Evolutionary conservation across 1,140 invertebrate species (phyloP).

Genomic region (Anagrus nilaparvatae): DNA sequence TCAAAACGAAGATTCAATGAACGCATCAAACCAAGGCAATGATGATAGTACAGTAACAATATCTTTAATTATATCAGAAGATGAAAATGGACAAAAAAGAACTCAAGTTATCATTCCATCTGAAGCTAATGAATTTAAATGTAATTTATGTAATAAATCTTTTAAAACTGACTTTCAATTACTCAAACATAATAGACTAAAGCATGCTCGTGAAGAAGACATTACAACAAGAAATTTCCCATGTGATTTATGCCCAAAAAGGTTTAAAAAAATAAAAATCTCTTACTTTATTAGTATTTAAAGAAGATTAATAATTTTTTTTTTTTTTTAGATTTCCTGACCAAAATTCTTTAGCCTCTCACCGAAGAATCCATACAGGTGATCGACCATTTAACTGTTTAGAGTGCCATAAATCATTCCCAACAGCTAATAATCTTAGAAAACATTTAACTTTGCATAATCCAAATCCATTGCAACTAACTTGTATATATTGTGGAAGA

Average conservation of each 20-base stretch:
- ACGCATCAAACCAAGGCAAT: constrained; percentile 25
- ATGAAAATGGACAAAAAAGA: constrained; percentile 39
- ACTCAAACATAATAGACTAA: constrained; percentile 37
- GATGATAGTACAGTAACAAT: constrained; percentile 41
- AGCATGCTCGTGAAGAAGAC: constrained; percentile 40
- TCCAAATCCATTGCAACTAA: constrained; percentile 35
- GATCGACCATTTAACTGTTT: constrained; percentile 38
- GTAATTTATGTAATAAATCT: constrained; percentile 36
- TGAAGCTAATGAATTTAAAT: constrained; percentile 33
- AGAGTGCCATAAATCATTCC: constrained; percentile 38
- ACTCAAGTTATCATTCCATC: constrained; percentile 42
- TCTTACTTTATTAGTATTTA: constrained; percentile 5
- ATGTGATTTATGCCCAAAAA: constrained; percentile 40
- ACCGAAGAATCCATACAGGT: constrained; percentile 35
- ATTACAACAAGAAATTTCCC: constrained; percentile 41
- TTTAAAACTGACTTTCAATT: constrained; percentile 39
- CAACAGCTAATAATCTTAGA: constrained; percentile 33
- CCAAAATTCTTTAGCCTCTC: constrained; percentile 38
- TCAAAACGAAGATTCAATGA: neutral
- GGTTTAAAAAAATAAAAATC: constrained; percentile 19
- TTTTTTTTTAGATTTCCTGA: constrained; percentile 31
- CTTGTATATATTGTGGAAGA: constrained; percentile 40
- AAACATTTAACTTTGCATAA: constrained; percentile 36
- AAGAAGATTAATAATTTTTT: constrained; percentile 8
- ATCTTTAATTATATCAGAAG: constrained; percentile 40